Conservation (phyloP, 2,888 invertebrate genomes). For the Balanococcus diminutus region DNA sequence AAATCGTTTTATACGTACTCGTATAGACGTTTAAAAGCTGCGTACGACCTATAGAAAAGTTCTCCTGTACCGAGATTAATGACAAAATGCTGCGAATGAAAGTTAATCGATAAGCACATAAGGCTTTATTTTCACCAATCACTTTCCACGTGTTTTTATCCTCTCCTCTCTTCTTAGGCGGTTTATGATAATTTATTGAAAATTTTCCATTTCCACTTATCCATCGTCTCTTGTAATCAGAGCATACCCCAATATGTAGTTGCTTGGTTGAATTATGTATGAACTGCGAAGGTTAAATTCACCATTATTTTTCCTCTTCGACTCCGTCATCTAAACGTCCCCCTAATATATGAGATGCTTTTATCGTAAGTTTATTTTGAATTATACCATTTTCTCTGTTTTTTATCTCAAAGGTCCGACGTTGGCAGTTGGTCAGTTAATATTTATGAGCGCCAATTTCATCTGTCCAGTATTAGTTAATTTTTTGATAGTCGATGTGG, state of each 20-base stretch:
- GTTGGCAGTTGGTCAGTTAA: conserved; percentile 31
- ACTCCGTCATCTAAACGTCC: neutral
- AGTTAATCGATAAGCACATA: conserved; percentile 36
- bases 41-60: too few relatives aligned
- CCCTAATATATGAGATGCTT: neutral
- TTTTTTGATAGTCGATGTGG: conserved; percentile 3
- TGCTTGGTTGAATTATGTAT: neutral
- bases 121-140: conserved; percentile 17
- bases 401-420: conserved; percentile 23
- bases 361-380: neutral
- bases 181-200: neutral
- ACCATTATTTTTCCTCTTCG: neutral
- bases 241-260: neutral
- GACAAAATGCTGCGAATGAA: conserved; percentile 24
- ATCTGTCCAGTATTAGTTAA: conserved; percentile 38
- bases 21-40: neutral
- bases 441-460: conserved; percentile 37
- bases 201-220: neutral
- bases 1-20: neutral
- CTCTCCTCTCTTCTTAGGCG: neutral
- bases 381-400: neutral
- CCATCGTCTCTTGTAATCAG: neutral
- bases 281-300: neutral
- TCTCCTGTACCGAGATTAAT: too few relatives aligned
- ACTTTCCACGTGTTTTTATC: neutral